Base-by-base conservation (phyloP, 1,140 invertebrate species). In the Mamestra configurata region DNA sequence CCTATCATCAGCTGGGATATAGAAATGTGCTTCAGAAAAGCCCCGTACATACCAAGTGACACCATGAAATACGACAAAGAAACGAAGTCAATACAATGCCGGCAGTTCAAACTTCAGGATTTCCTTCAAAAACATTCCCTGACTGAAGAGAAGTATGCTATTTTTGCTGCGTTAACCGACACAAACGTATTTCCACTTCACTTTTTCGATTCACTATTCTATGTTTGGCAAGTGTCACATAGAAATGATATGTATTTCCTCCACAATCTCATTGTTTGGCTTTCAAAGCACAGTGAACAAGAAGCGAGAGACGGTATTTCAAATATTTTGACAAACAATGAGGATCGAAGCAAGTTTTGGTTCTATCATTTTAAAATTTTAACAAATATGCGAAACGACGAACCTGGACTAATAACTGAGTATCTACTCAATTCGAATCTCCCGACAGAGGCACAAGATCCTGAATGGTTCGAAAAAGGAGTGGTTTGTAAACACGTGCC, bases 401-500 rank as follows among this genome's bases (percentile, higher is more conserved):
- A 53, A 35, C 15, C n/a, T 13, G 31, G 49, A 0, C 31, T 35
- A 37, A 27, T 18, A 27, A 10, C 40, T 18, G 13, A 70, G 3
- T 78, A 70, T 13, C 24, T 64, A 13, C 37, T 78, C 13, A 31
- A 59, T 31, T 22, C n/a, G 7, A 70, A 57, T 7, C 22, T 37
- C 2, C 5, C 20, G 31, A 55, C 18, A 43, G 8, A 27, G n/a
- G 11, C 5, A 13, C 53, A 57, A 7, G 77, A 78, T 20, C 49
- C 51, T 7, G n/a, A 40, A 4, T 90, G 89, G 89, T 89, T 90
- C 43, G 82, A 86, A 51, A 89, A 85, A 75, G 86, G 85, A 8
- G 75, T 89, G 7, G 49, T 79, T 1, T 71, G 66, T 1, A 79
- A 80, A 8, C 40, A 82, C 40, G 80, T 90, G 5, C 49, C 85